Conservation (phyloP, 2,113 vertebrate species). For the Raphicerus campestris region DNA sequence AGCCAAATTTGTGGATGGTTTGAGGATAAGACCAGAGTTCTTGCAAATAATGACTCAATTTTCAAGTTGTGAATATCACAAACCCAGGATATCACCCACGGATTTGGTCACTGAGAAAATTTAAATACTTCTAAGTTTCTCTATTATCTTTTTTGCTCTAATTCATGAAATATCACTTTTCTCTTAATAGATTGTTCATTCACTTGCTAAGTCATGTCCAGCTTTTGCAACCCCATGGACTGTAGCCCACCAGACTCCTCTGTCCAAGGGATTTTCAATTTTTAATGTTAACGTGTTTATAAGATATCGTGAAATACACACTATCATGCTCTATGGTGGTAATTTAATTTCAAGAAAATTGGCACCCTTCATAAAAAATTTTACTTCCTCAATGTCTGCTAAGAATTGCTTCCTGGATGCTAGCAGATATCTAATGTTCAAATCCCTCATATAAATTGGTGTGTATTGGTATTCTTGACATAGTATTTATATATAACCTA, state of each 20-base stretch:
- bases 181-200: background rate
- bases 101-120: background rate
- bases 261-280: background rate
- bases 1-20: background rate
- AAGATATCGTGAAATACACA: background rate
- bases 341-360: background rate
- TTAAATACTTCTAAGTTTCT: background rate
- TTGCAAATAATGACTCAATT: background rate
- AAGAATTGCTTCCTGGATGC: background rate
- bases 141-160: background rate
- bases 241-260: background rate
- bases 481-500: background rate
- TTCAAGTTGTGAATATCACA: background rate
- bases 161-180: background rate
- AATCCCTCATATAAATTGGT: background rate
- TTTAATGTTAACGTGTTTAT: background rate
- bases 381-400: background rate
- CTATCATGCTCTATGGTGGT: too few species aligned
- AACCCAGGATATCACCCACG: too few species aligned
- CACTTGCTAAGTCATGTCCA: background rate
- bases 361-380: background rate
- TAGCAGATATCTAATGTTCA: background rate
- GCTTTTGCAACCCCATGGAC: background rate
- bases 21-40: background rate
- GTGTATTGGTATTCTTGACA: background rate